Evolutionary conservation across 2,797 vertebrate species (phyloP), one percentile per base, ranked within the genome.

Genomic region (Phataginus tricuspis): DNA sequence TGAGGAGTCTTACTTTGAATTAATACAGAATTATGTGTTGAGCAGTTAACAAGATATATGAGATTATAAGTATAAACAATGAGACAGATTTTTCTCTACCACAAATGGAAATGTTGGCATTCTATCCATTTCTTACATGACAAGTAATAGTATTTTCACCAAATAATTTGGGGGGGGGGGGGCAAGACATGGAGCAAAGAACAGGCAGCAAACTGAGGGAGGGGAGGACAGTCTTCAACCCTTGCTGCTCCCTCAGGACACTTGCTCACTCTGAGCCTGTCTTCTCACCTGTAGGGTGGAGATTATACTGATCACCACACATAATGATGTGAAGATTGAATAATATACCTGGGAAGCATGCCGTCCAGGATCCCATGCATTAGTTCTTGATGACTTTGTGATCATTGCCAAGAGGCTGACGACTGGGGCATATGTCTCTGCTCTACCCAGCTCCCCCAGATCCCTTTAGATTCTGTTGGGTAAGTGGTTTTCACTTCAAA

Each of bases 101-200:
- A 71, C 53, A 57, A 61, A 75, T 51, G 39, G 7, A 82, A 88
- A 86, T 66, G 4, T 29, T 96, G 79, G 12, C 23, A 94, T 93
- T 86, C 34, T 68, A 68, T 5, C 12, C 45, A 66, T 95, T 90
- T 51, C 49, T 90, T 64, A 69, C 9, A 64, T 25, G 25, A 5
- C n/a, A 74, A 69, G 49, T 69, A 69, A 23, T 53, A 25, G 1
- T n/a, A n/a, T 92, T 74, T 95, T 86, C 29, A 37, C 34, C 49
- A 25, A n/a, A 29, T 69, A 68, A 86, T 39, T 42, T 15, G 42
- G 10, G 14, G 12, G 2, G 61, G 2, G 14, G 77, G 9, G 42
- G 14, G 16, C 89, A 77, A 16, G 27, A 34, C 34, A 34, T 7
- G 29, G 25, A 23, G 0, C 61, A 68, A 86, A 74, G 55, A 78